A percentile compares a stretch with the other conserved stretches of the same genome.
phyloP scores from a whole-genome alignment of 2,113 vertebrate genomes.

The Clinocottus analis region DNA sequence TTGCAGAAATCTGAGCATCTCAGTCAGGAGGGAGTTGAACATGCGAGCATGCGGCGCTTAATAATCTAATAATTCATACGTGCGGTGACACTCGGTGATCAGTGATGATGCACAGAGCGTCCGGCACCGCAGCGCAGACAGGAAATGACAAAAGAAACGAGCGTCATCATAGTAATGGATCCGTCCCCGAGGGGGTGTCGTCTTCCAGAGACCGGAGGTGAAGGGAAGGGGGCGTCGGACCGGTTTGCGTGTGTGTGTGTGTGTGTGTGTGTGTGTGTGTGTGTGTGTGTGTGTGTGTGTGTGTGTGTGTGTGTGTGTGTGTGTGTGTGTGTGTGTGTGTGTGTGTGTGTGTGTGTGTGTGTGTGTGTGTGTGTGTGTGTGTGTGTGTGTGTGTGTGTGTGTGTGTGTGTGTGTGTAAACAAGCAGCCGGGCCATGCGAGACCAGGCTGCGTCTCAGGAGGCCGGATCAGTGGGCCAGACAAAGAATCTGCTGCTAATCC shows the following conservation, averaged over 20 bases:
- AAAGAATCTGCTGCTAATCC: slow-evolving; percentile 72
- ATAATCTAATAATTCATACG: slow-evolving; percentile 23
- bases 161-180: slow-evolving; percentile 20
- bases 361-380: too few relatives aligned
- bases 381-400: too few relatives aligned
- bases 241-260: slow-evolving; percentile 25
- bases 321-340: too few relatives aligned
- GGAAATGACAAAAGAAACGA: slow-evolving; percentile 12
- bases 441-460: slow-evolving; percentile 35
- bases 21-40: not conserved
- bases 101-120: not conserved
- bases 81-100: not conserved
- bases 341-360: too few relatives aligned
- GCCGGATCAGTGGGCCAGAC: slow-evolving; percentile 58
- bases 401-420: slow-evolving; percentile 50
- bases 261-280: too few relatives aligned
- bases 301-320: too few relatives aligned
- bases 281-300: too few relatives aligned
- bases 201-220: slow-evolving; percentile 30
- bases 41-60: not conserved
- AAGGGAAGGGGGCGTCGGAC: not conserved
- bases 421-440: slow-evolving; percentile 8
- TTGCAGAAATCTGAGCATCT: not conserved
- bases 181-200: slow-evolving; percentile 42
- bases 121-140: not conserved